Percentiles rank a stretch among this genome's conserved stretches.
phyloP scores from a whole-genome alignment of 1,140 invertebrate genomes.

The Pectinophora gossypiella region DNA sequence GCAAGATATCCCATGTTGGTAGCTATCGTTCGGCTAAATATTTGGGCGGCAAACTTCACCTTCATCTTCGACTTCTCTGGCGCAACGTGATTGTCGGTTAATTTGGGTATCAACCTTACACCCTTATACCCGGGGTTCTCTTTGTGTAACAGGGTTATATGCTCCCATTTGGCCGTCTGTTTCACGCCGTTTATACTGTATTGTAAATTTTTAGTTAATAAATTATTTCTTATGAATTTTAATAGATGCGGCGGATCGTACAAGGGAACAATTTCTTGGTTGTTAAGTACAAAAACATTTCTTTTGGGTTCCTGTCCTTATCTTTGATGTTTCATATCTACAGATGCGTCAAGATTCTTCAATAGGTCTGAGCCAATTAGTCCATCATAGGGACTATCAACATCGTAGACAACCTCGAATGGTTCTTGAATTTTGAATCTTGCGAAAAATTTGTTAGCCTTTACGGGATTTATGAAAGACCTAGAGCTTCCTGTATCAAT shows the following conservation, averaged over 20 bases:
- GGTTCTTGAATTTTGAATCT: no score
- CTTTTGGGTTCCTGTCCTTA: no score
- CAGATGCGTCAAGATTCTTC: no score
- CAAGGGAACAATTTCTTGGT: conserved; percentile 32
- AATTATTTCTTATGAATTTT: conserved; percentile 42
- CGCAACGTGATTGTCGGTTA: conserved; percentile 28
- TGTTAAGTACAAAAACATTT: no score
- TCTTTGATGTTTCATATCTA: no score
- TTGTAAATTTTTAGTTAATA: conserved; percentile 30
- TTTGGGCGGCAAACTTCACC: conserved; percentile 31
- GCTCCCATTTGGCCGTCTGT: conserved; percentile 24
- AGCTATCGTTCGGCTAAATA: conserved; percentile 37
- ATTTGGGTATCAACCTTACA: conserved; percentile 20
- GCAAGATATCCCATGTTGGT: conserved; percentile 24
- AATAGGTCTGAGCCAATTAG: no score
- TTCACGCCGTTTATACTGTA: conserved; percentile 10
- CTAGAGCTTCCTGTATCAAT: no score
- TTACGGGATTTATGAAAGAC: no score
- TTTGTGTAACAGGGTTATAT: conserved; percentile 10
- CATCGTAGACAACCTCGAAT: no score
- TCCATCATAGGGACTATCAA: no score
- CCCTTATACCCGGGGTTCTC: conserved; percentile 12
- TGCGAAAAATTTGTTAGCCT: no score
- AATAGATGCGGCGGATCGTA: conserved; percentile 45
- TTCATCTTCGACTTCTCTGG: conserved; percentile 34